Base-by-base conservation (phyloP, 1,140 invertebrate genomes). In the Drosophila jambulina region DNA sequence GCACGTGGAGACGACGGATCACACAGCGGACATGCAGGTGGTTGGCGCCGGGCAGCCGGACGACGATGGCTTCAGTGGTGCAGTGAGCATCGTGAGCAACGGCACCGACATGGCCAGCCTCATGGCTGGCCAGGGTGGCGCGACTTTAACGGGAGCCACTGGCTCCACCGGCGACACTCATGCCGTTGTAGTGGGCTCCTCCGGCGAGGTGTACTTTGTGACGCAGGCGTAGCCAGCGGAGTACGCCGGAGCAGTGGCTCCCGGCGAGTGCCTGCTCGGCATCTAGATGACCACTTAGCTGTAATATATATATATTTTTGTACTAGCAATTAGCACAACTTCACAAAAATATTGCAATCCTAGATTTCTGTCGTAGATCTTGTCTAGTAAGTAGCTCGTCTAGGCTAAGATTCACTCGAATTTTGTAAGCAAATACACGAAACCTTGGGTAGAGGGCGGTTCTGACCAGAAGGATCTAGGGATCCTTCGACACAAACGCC, bases 151-250 rank as follows among this genome's bases (percentile, higher is more conserved):
- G 23, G 43, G 2, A 29, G 70, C 15, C 36, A 46, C 54, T 9
- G 40, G 58, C 21, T 67, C 48, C 4, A 23, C 80, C n/a, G 65
- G 65, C 34, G 77, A 91, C 54, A 86, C 81, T 21, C 84, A 84
- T 63, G 78, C 81, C 38, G 75, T 82, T 21, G 86, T 91, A 5
- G 82, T 90, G 12, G 86, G 85, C 36, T 82, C 85, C 17, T 70
- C 86, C 12, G 88, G 88, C 9, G 88, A 91, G 51, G 82, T 91
- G 46, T 91, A 85, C 51, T 88, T 91, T 54, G 88, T 91, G 59
- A 91, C 88, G 88, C 88, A 91, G 71, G 88, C 88, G 88, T 91
- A 91, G 88, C 90, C 86, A 56, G 56, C 71, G 75, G 86, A 85
- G 62, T 88, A 72, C 49, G 85, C 85, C 84, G 72, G 68, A 43